A percentile compares a stretch with the other conserved stretches of the same genome.
Conservation (phyloP, 2,797 vertebrate genomes). For the Otolemur crassicaudatus region DNA sequence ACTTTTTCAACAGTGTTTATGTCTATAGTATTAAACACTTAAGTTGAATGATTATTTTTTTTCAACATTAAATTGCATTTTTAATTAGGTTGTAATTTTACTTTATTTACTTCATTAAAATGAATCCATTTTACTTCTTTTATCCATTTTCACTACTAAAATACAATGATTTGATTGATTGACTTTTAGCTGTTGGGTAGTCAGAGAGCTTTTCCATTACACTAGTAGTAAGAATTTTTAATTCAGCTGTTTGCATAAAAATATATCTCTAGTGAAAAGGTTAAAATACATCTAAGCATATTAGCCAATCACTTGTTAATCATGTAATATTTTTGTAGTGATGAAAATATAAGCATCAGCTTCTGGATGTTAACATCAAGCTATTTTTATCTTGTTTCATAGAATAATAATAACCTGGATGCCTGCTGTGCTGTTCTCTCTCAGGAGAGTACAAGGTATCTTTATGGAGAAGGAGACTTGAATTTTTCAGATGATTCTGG, state of each 20-base stretch:
- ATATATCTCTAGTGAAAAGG: slow-evolving; percentile 43
- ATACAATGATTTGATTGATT: not conserved
- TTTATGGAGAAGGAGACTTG: slow-evolving; percentile 95
- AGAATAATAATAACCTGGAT: slow-evolving; percentile 99
- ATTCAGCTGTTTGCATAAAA: slow-evolving; percentile 12
- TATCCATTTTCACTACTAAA: slow-evolving; percentile 9
- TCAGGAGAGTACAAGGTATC: slow-evolving; percentile 96
- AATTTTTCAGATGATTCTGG: slow-evolving; percentile 93
- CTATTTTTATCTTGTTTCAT: slow-evolving; percentile 81
- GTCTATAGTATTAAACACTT: slow-evolving; percentile 3
- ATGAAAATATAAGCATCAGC: not conserved
- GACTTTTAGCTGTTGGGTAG: slow-evolving; percentile 22
- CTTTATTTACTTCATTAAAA: not conserved
- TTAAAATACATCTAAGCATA: not conserved
- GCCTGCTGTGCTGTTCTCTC: slow-evolving; percentile 97
- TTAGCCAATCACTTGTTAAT: slow-evolving; percentile 53
- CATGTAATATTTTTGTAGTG: slow-evolving; percentile 51
- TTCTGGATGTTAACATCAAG: slow-evolving; percentile 77
- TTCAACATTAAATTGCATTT: slow-evolving; percentile 25
- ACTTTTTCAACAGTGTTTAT: slow-evolving; percentile 33
- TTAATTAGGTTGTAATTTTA: slow-evolving; percentile 36
- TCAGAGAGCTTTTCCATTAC: slow-evolving; percentile 33
- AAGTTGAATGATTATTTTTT: slow-evolving; percentile 43
- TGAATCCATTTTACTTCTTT: not conserved
- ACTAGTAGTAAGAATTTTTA: slow-evolving; percentile 41